phyloP scores from a whole-genome alignment of 2,113 vertebrate species.

The Aptenodytes forsteri region DNA sequence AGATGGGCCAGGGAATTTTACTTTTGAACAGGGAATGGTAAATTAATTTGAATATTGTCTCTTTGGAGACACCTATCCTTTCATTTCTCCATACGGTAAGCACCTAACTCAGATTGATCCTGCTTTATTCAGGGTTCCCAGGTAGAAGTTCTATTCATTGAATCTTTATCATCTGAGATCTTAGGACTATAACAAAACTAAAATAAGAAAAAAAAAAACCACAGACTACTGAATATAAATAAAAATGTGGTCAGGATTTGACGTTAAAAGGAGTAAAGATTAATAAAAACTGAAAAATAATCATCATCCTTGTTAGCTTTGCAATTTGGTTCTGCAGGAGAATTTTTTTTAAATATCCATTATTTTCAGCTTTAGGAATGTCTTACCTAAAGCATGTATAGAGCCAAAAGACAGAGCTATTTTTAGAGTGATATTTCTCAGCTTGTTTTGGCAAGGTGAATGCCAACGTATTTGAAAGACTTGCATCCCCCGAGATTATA shows the following conservation, averaged over 20 bases:
- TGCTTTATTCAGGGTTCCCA: neutral
- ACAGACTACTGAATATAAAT: neutral
- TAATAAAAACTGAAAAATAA: neutral
- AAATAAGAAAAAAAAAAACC: neutral
- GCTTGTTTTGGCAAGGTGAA: neutral
- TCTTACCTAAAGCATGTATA: neutral
- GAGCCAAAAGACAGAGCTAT: neutral
- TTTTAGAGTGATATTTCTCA: conserved; percentile 27
- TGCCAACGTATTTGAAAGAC: neutral
- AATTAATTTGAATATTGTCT: neutral
- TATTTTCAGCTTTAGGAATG: neutral
- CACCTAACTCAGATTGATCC: neutral
- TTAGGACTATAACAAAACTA: neutral
- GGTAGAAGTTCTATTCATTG: neutral
- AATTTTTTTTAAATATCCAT: neutral
- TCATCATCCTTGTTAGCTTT: neutral
- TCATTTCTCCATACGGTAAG: neutral
- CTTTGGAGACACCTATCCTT: neutral
- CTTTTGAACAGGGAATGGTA: neutral
- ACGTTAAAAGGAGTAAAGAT: neutral
- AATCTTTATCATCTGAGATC: neutral
- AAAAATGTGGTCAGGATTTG: neutral
- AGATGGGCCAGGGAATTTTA: neutral
- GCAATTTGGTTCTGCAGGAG: neutral
- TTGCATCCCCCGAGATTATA: neutral